A percentile compares a stretch with the other conserved stretches of the same genome.
Evolutionary conservation across 2,113 vertebrate species (phyloP).

Genomic region (Rhodinocichla rosea): DNA sequence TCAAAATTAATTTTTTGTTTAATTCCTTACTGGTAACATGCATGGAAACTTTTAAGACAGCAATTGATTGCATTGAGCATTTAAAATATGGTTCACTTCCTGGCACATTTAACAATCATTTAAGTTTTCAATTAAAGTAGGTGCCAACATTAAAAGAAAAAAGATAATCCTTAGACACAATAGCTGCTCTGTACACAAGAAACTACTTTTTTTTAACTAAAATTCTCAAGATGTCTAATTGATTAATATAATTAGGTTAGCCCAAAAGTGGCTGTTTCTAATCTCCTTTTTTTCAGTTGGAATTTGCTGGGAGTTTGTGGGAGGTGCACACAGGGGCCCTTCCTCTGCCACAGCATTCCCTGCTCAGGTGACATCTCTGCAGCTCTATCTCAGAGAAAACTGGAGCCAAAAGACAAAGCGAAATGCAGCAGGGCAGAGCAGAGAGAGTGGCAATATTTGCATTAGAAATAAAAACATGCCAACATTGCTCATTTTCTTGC

Average conservation of each 20-base stretch:
- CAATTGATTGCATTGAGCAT: background rate
- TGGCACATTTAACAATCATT: background rate
- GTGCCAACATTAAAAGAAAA: background rate
- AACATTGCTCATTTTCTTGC: background rate
- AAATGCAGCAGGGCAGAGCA: background rate
- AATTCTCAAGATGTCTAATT: background rate
- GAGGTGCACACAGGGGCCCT: background rate
- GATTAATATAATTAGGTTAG: background rate
- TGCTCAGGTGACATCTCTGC: background rate
- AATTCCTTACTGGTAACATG: background rate
- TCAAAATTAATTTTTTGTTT: conserved; percentile 13
- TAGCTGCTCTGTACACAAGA: background rate
- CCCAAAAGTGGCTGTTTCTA: background rate
- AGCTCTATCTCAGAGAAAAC: background rate
- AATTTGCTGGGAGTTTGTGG: background rate
- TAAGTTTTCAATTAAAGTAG: conserved; percentile 7
- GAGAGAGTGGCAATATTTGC: background rate
- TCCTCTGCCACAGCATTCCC: background rate
- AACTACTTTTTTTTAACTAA: background rate
- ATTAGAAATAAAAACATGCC: background rate
- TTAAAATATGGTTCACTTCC: conserved; percentile 1
- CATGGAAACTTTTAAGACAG: background rate
- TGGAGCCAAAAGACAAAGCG: background rate
- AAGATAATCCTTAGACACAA: background rate
- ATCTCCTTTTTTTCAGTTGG: background rate